Percentiles rank a stretch among this genome's conserved stretches.
phyloP scores from a whole-genome alignment of 2,113 vertebrate species.

The Oryctolagus cuniculus region DNA sequence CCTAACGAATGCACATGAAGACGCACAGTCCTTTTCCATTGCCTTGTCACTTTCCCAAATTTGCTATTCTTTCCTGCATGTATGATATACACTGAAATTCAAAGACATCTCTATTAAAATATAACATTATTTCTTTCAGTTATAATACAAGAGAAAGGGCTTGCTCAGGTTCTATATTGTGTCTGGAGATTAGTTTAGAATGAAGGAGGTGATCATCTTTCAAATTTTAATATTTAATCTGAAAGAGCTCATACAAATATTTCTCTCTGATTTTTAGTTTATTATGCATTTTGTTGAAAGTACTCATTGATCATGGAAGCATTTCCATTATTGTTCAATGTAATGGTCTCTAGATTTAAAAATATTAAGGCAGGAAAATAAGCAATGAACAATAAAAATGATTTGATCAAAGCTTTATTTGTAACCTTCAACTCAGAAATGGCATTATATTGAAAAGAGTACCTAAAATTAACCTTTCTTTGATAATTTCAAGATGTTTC shows the following conservation, averaged over 20 bases:
- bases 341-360: neutral
- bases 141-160: neutral
- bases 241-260: conserved; percentile 1
- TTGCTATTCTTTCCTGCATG: neutral
- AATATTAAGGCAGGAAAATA: conserved; percentile 13
- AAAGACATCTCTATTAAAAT: neutral
- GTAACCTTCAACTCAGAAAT: neutral
- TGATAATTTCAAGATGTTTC: conserved; percentile 70
- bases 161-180: neutral
- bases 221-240: conserved; percentile 60
- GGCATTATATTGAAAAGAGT: conserved; percentile 65
- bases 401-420: conserved; percentile 66
- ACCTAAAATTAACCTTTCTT: conserved; percentile 69
- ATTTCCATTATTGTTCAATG: neutral
- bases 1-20: too few species aligned
- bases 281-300: conserved; percentile 39
- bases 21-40: neutral
- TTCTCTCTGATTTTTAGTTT: neutral
- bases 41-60: neutral
- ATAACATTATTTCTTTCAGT: neutral
- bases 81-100: neutral
- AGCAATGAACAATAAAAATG: neutral
- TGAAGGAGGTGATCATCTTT: neutral
- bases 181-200: neutral
- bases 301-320: neutral